phyloP scores from a whole-genome alignment of 2,888 invertebrate genomes.

The Rhingia campestris region DNA sequence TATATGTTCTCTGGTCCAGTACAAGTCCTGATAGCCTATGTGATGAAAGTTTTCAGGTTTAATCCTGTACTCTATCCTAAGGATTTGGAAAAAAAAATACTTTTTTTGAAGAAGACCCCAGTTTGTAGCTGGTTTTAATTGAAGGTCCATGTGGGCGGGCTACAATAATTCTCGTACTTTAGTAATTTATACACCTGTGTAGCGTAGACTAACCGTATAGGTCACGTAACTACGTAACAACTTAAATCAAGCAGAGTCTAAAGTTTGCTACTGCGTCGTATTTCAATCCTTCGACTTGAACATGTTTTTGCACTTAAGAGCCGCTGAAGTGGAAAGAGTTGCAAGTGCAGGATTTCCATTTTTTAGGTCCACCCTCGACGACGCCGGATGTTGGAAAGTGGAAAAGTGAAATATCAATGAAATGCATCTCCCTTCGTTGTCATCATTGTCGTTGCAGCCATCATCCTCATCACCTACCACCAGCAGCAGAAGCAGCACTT shows the following conservation, averaged over 20 bases:
- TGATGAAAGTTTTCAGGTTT: constrained; percentile 51
- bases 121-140: constrained; percentile 48
- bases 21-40: background rate
- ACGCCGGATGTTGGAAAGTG: constrained; percentile 62
- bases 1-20: background rate
- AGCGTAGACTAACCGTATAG: constrained; percentile 44
- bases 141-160: constrained; percentile 42
- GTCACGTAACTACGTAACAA: constrained; percentile 66
- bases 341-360: constrained; percentile 31
- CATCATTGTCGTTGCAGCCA: background rate
- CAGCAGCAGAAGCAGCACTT: background rate
- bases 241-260: constrained; percentile 49
- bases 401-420: constrained; percentile 71
- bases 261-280: constrained; percentile 28
- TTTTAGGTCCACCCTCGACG: background rate
- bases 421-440: constrained; percentile 47
- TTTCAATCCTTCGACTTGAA: constrained; percentile 65
- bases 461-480: background rate
- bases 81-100: constrained; percentile 7
- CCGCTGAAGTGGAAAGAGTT: constrained; percentile 37
- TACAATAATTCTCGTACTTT: constrained; percentile 36
- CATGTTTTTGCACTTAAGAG: constrained; percentile 72
- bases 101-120: constrained; percentile 14
- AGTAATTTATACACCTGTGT: constrained; percentile 53
- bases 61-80: constrained; percentile 37